Base-by-base conservation (phyloP, 2,113 vertebrate species). In the Sinocyclocheilus anshuiensis region DNA sequence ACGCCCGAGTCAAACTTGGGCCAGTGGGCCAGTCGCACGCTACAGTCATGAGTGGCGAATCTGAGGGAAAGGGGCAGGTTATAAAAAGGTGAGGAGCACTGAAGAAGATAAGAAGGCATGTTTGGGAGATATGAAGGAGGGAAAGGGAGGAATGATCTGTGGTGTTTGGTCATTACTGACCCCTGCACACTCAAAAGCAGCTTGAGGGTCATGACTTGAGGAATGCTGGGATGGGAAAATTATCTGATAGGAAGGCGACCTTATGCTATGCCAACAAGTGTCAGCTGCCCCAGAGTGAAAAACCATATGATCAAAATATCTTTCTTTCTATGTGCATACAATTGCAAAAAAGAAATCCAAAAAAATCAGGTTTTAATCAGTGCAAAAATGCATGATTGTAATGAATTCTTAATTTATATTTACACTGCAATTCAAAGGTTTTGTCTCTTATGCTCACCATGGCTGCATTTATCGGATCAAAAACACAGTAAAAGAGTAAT, bases 21-120 rank as follows among this genome's bases (percentile, higher is more conserved):
- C 90, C 94, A 94, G 91, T 91, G 93, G 92, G 91, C 85, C 91
- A 92, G 90, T 92, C 90, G 91, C 93, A 94, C 92, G 92, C 92
- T 91, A 94, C 86, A 89, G 90, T 93, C 90, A 69, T 67, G 80
- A 67, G 16, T 18, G 24, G 81, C 24, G 18, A 55, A 71, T 83
- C 26, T 55, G 78, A 81, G 65, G 29, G 81, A 71, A 72, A 72
- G 12, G 18, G 26, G 45, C 48, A 83, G 81, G 65, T 83, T 83
- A 83, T 18, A 45, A 65, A 65, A 63, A 81, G 81, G 81, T 83
- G 65, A 83, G 48, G 65, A 83, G 65, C 48, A 65, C 24, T 55
- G 48, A n/a, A n/a, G 26, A 71, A 83, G 81, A 83, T 83, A 71
- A 72, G 65, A 45, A n/a, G 20, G 11, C 42, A 29, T 67, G 59